Base-by-base conservation (phyloP, 1,140 invertebrate genomes). In the Drosophila funebris region DNA sequence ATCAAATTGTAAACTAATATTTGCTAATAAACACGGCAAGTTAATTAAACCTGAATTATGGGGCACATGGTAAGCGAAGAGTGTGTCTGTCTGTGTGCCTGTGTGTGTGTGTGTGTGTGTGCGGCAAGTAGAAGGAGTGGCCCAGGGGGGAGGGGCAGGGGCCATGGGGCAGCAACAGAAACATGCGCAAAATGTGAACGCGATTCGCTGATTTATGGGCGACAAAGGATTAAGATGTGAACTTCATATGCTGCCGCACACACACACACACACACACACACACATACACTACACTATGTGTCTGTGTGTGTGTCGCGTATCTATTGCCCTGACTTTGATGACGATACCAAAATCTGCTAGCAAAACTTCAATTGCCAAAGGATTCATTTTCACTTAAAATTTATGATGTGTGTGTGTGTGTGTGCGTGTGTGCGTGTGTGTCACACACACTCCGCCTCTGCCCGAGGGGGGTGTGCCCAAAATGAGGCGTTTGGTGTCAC, bases 41-140 rank as follows among this genome's bases (percentile, higher is more conserved):
- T 90, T 90, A 90, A 90, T 90, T 90, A 90, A 90, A 87, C 78
- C 72, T 90, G 85, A 90, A 87, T 85, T 90, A 90, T 90, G 82
- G 27, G 48, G 85, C 69, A 43, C 43, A 58, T 66, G 22, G 61
- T 66, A 63, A 62, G 62, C 33, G 20, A 11, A 22, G 57, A 16
- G 44, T 37, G n/a, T n/a, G n/a, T n/a, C n/a, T n/a, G n/a, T n/a
- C n/a, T n/a, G n/a, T n/a, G n/a, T n/a, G n/a, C n/a, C n/a, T n/a
- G n/a, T n/a, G n/a, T n/a, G n/a, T n/a, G n/a, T n/a, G n/a, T n/a
- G n/a, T n/a, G n/a, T n/a, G n/a, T n/a, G n/a, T n/a, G n/a, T n/a
- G n/a, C n/a, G n/a, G n/a, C n/a, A n/a, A n/a, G n/a, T n/a, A 13
- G 6, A 5, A 46, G 43, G 20, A 9, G 13, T 2, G 46, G 16